A percentile compares a stretch with the other conserved stretches of the same genome.
Evolutionary conservation across 1,140 invertebrate species (phyloP).

Genomic region (Phthorimaea operculella): DNA sequence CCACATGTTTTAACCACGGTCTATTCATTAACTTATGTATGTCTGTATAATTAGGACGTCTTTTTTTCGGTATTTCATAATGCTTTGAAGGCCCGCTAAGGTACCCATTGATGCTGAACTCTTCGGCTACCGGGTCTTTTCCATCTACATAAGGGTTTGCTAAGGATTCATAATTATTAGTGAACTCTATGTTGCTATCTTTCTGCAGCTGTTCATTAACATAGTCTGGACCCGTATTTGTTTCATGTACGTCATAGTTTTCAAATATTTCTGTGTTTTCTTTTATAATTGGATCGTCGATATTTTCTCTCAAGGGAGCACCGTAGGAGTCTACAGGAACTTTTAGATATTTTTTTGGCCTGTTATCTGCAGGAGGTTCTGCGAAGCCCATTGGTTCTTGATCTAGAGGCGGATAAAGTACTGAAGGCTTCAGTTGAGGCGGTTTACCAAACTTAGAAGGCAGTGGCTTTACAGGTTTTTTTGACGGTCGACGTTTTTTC

Average conservation of each 20-base stretch:
- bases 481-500: slow-evolving; percentile 25
- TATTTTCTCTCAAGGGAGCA: slow-evolving; percentile 19
- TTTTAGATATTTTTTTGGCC: slow-evolving; percentile 21
- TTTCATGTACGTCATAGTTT: not conserved
- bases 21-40: slow-evolving; percentile 11
- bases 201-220: not conserved
- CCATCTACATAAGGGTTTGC: not conserved
- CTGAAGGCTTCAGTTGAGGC: no score
- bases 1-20: slow-evolving; percentile 4
- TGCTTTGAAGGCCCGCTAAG: slow-evolving; percentile 8
- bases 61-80: slow-evolving; percentile 12
- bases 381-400: slow-evolving; percentile 37
- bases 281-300: not conserved
- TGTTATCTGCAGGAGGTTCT: slow-evolving; percentile 34
- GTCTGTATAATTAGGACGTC: slow-evolving; percentile 15
- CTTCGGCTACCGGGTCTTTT: not conserved
- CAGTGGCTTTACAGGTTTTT: slow-evolving; percentile 28
- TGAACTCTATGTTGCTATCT: not conserved
- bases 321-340: slow-evolving; percentile 39
- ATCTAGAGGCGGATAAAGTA: not conserved
- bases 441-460: not conserved
- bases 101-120: not conserved
- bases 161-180: not conserved
- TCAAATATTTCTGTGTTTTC: not conserved
- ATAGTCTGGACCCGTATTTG: not conserved